Percentiles rank a stretch among this genome's conserved stretches.
Conservation (phyloP, 2,797 vertebrate species). For the Astyanax mexicanus region DNA sequence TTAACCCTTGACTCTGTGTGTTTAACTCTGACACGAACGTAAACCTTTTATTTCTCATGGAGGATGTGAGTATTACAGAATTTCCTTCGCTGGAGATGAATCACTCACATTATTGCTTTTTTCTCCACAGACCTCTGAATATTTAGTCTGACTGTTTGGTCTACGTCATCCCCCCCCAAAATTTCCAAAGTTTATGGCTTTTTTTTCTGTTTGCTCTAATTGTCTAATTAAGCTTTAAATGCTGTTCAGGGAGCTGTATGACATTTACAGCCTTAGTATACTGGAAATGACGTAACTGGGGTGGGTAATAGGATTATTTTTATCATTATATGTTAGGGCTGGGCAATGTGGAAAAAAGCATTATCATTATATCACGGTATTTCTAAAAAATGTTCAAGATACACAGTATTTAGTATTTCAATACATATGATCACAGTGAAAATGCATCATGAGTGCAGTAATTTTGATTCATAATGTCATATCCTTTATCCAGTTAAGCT, state of each 20-base stretch:
- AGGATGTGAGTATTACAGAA: constrained; percentile 49
- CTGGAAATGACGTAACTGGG: background rate
- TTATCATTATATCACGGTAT: too few species aligned
- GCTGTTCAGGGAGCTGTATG: background rate
- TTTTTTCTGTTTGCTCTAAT: background rate
- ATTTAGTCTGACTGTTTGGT: constrained; percentile 33
- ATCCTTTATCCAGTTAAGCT: too few species aligned
- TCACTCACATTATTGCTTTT: constrained; percentile 36
- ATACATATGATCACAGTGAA: too few species aligned
- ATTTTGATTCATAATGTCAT: too few species aligned
- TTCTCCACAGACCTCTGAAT: constrained; percentile 29
- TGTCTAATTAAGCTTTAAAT: background rate
- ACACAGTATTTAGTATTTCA: too few species aligned
- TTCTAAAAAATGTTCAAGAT: too few species aligned
- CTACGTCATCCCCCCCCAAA: constrained; percentile 21
- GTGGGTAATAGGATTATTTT: too few species aligned
- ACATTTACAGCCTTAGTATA: constrained; percentile 1
- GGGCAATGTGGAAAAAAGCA: too few species aligned
- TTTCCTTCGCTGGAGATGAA: constrained; percentile 55
- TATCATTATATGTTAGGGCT: too few species aligned
- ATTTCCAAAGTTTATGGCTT: constrained; percentile 12
- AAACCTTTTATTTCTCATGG: constrained; percentile 44
- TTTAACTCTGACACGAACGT: constrained; percentile 39
- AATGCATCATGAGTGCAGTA: too few species aligned
- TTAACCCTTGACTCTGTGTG: constrained; percentile 29